Evolutionary conservation across 2,888 invertebrate species (phyloP), one percentile per base, ranked within the genome.

Genomic region (Drosophila testacea): DNA sequence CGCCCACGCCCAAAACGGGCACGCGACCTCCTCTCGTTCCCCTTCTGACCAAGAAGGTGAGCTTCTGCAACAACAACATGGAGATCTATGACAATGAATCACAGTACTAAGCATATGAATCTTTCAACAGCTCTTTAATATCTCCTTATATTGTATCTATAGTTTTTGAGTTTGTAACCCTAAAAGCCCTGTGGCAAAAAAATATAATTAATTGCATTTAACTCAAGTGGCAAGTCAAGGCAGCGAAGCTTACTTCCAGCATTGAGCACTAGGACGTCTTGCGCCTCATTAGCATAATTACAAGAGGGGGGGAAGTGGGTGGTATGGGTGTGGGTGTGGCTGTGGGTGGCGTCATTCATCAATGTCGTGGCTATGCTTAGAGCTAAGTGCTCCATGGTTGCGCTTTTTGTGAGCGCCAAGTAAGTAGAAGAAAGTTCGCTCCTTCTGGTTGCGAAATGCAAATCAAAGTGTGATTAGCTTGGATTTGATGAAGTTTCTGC

Each of bases 391-490:
- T 79, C 39, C 67, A 74, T 70, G 77, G 69, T 55, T 82, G 84
- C 72, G 57, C 83, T 83, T 79, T 79, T 75, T 77, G 75, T 68
- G 71, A 55, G 67, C 44, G 60, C 55, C 55, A 66, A 62, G 52
- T 42, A 38, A 47, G 38, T 30, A 16, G 16, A 41, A 54, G 59
- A 62, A 73, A 64, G 73, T 67, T 73, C 57, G 66, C 63, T 70
- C 51, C 81, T 60, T 60, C 60, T 47, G 39, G 75, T 60, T 74
- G 75, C 74, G 60, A 80, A 83, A 85, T 83, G 87, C 84, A 85
- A 85, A 85, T 85, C 85, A 85, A 85, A 84, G 85, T 87, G 87
- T 81, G 87, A 85, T 87, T 87, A 85, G 85, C 85, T 82, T 42
- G 87, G 83, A 85, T 85, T 87, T 82, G 77, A 84, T 77, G 81